These are phyloP conservation scores for Archips xylosteana DNA, from an alignment of 2,888 invertebrate species.

Conservation along the genomic window DNA sequence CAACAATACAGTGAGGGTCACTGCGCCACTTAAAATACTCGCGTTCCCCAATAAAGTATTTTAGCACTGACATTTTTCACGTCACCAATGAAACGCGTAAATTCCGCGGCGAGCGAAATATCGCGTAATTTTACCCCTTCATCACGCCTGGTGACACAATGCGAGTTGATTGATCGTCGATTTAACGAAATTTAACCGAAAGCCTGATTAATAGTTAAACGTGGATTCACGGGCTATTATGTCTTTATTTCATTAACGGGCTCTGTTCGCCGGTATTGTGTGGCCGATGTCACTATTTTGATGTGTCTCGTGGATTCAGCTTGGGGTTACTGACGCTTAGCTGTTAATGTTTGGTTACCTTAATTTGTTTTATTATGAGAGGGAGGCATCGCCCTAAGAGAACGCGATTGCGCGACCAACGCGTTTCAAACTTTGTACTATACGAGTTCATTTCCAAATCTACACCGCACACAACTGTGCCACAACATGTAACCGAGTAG, in stretches of 20 bases:
- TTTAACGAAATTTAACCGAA: conserved; percentile 43
- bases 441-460: too few relatives aligned
- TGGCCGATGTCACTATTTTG: conserved; percentile 25
- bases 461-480: too few relatives aligned
- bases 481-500: too few relatives aligned
- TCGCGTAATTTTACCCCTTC: conserved; percentile 42
- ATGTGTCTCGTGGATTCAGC: not conserved
- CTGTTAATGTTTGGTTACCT: too few relatives aligned
- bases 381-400: too few relatives aligned
- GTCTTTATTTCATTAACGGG: conserved; percentile 43
- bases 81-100: conserved; percentile 18
- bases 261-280: conserved; percentile 28
- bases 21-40: not conserved
- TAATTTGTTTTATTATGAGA: too few relatives aligned
- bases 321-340: too few relatives aligned
- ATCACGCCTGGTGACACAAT: conserved; percentile 40
- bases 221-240: conserved; percentile 42
- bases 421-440: not conserved
- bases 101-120: conserved; percentile 34
- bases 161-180: conserved; percentile 42
- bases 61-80: conserved; percentile 14
- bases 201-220: conserved; percentile 44
- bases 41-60: not conserved
- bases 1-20: not conserved
- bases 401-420: too few relatives aligned